These are phyloP conservation scores for Spodoptera litura DNA, from an alignment of 1,140 invertebrate species.

Conservation along the genomic window DNA sequence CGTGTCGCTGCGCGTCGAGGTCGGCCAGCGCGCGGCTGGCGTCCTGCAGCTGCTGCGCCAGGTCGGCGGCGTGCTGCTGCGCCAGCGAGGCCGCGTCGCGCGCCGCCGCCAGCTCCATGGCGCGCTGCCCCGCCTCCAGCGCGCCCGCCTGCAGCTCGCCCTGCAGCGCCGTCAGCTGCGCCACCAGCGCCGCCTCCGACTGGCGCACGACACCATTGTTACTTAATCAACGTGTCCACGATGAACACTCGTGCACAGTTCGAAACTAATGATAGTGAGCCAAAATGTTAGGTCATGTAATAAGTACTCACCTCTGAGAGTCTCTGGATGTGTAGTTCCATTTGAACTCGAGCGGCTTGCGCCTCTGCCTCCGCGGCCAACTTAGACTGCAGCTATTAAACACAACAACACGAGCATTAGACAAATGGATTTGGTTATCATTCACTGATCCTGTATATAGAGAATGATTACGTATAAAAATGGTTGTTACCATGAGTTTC, in stretches of 20 bases:
- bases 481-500: constrained; percentile 63
- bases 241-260: too few species aligned
- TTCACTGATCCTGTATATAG: too few species aligned
- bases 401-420: neutral
- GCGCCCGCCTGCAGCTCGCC: constrained; percentile 83
- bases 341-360: constrained; percentile 73
- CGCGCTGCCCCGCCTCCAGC: constrained; percentile 78
- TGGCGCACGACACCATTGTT: constrained; percentile 43
- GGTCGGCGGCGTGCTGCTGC: constrained; percentile 85
- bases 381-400: constrained; percentile 86
- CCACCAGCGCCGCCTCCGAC: constrained; percentile 84
- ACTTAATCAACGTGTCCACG: neutral
- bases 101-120: constrained; percentile 84
- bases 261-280: neutral
- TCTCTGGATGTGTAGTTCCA: constrained; percentile 84
- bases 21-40: constrained; percentile 84
- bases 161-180: constrained; percentile 84
- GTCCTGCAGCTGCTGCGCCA: constrained; percentile 88
- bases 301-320: constrained; percentile 76
- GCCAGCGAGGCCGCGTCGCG: constrained; percentile 81
- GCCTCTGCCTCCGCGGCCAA: constrained; percentile 87
- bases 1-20: constrained; percentile 86
- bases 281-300: too few species aligned
- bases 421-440: too few species aligned
- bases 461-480: too few species aligned